phyloP scores from a whole-genome alignment of 2,797 vertebrate genomes.

The Sitta carolinensis region DNA sequence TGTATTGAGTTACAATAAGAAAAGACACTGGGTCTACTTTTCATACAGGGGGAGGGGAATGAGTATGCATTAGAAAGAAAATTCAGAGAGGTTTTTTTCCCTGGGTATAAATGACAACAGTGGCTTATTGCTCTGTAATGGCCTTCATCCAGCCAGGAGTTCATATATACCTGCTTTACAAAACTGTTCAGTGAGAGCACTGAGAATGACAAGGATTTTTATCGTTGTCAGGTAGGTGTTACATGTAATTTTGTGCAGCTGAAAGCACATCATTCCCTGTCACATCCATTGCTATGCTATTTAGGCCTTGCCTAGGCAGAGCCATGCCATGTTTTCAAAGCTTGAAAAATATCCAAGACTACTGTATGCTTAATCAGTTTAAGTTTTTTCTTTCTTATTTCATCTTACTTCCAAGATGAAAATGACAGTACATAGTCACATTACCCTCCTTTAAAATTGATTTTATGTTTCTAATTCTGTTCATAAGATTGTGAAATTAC shows the following conservation, averaged over 20 bases:
- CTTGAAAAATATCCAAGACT: background rate
- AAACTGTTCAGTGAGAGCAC: background rate
- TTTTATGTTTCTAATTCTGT: background rate
- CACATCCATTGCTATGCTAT: background rate
- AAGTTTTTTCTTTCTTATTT: background rate
- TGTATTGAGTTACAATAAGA: background rate
- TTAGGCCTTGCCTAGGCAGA: constrained; percentile 19
- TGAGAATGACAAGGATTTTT: background rate
- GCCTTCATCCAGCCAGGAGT: background rate
- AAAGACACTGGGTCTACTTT: background rate
- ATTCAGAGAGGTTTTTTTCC: background rate
- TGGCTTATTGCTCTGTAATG: background rate
- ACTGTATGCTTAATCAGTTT: constrained; percentile 44
- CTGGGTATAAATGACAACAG: background rate
- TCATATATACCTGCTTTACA: background rate
- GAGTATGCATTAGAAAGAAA: background rate
- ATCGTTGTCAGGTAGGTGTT: background rate
- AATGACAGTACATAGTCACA: background rate
- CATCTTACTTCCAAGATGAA: background rate
- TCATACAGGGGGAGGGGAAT: background rate
- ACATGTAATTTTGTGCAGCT: background rate
- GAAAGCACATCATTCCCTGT: background rate
- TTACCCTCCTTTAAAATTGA: background rate
- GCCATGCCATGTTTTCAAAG: background rate
- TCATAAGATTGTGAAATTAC: background rate